A percentile compares a stretch with the other conserved stretches of the same genome.
Conservation (phyloP, 2,888 invertebrate species). For the Orthosia incerta region DNA sequence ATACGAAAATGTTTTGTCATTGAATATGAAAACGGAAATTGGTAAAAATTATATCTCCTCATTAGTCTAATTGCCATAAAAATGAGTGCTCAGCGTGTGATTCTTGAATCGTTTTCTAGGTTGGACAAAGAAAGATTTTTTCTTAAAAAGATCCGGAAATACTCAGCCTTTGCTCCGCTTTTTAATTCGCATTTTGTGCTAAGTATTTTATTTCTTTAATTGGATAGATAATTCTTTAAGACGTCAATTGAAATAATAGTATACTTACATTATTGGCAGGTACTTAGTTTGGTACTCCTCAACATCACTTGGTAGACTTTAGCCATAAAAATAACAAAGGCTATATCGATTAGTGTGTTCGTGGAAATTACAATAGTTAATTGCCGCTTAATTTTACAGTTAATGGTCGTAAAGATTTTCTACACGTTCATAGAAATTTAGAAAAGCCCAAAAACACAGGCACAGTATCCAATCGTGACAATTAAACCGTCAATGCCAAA, state of each 20-base stretch:
- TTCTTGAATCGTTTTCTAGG: slow-evolving; percentile 5
- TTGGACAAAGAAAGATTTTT: slow-evolving; percentile 3
- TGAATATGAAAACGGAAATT: slow-evolving; percentile 24
- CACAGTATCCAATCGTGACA: slow-evolving; percentile 59
- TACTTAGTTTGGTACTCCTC: not conserved
- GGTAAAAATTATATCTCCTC: slow-evolving; percentile 6
- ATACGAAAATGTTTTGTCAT: slow-evolving; percentile 35
- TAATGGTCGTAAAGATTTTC: not conserved
- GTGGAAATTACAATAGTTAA: not conserved
- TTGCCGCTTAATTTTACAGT: not conserved
- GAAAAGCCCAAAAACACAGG: slow-evolving; percentile 33
- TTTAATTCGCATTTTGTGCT: not conserved
- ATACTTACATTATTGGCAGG: not conserved
- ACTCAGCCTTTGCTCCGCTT: not conserved
- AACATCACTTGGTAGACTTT: not conserved
- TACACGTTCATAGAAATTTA: slow-evolving; percentile 9
- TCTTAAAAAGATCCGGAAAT: slow-evolving; percentile 18
- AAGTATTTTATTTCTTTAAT: not conserved
- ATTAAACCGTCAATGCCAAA: slow-evolving; percentile 68
- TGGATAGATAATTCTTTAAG: not conserved
- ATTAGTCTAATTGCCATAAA: slow-evolving; percentile 26
- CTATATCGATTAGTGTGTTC: not conserved
- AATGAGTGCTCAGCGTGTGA: slow-evolving; percentile 6
- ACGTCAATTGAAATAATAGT: not conserved
- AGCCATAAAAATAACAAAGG: not conserved